phyloP scores from a whole-genome alignment of 2,797 vertebrate genomes.

The Cryptoblepharus egeriae region DNA sequence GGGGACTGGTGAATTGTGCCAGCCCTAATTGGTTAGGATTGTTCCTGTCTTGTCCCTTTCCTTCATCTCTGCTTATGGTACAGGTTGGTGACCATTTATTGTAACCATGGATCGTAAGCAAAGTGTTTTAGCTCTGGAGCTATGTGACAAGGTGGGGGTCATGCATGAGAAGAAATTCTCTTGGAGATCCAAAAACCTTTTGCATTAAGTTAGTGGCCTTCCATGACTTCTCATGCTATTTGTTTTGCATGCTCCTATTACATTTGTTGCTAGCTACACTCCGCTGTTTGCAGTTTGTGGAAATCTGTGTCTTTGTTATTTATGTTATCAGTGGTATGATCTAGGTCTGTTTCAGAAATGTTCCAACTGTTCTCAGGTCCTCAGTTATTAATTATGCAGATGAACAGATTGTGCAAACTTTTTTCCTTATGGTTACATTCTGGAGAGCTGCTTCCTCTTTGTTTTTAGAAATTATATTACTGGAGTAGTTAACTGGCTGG shows the following conservation, averaged over 20 bases:
- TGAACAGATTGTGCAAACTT: slow-evolving; percentile 81
- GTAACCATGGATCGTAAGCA: not conserved
- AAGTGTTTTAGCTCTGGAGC: not conserved
- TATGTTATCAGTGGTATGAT: slow-evolving; percentile 79
- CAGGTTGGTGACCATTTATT: not conserved
- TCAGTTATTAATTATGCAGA: slow-evolving; percentile 82
- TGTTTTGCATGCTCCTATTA: slow-evolving; percentile 74
- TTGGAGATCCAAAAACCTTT: not conserved
- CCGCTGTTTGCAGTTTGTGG: slow-evolving; percentile 75
- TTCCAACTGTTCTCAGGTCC: slow-evolving; percentile 82
- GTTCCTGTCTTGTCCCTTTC: too few species aligned
- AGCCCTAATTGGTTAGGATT: too few species aligned
- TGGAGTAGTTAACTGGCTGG: slow-evolving; percentile 74
- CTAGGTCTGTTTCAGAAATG: slow-evolving; percentile 75
- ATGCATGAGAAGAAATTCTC: not conserved
- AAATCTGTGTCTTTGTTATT: slow-evolving; percentile 80
- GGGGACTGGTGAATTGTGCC: too few species aligned
- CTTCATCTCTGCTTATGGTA: not conserved
- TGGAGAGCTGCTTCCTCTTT: slow-evolving; percentile 73
- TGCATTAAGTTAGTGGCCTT: slow-evolving; percentile 28
- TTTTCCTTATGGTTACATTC: slow-evolving; percentile 80
- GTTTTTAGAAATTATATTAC: slow-evolving; percentile 67
- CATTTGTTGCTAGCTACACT: slow-evolving; percentile 71
- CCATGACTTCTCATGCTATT: slow-evolving; percentile 64
- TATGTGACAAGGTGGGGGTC: not conserved